These are phyloP conservation scores for Apodemia mormo DNA, from an alignment of 2,888 invertebrate species.

Conservation along the genomic window DNA sequence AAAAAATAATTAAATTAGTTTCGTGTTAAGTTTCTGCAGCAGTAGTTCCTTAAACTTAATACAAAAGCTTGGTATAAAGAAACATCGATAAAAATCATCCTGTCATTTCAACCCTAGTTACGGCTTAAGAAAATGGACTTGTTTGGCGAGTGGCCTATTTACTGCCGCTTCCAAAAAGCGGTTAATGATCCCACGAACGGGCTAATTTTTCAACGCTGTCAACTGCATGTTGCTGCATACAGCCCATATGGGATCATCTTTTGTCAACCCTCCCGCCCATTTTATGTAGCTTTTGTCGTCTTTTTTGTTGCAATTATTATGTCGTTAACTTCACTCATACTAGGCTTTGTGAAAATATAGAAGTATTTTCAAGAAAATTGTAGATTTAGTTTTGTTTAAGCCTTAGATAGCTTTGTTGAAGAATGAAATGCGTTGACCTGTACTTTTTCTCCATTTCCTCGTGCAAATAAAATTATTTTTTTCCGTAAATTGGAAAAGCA, in stretches of 20 bases:
- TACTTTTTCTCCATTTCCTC: too few species aligned
- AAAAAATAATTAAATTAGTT: too few species aligned
- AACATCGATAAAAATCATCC: slow-evolving; percentile 12
- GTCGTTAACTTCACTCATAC: slow-evolving; percentile 12
- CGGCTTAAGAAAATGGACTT: slow-evolving; percentile 1
- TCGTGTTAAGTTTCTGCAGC: too few species aligned
- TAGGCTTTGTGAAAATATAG: neutral
- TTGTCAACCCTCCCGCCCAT: slow-evolving; percentile 20
- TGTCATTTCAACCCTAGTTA: slow-evolving; percentile 2
- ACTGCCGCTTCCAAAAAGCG: slow-evolving; percentile 28
- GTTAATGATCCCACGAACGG: slow-evolving; percentile 29
- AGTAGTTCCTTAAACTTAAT: neutral
- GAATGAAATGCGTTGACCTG: too few species aligned
- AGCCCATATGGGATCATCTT: slow-evolving; percentile 28
- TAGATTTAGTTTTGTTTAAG: neutral
- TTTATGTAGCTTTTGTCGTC: slow-evolving; percentile 22
- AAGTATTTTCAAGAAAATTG: neutral
- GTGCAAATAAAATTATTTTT: too few species aligned
- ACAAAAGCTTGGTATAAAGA: neutral
- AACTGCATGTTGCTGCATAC: slow-evolving; percentile 35
- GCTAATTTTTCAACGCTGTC: slow-evolving; percentile 38
- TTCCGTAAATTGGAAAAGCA: too few species aligned
- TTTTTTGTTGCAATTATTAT: slow-evolving; percentile 12
- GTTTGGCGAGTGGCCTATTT: slow-evolving; percentile 24
- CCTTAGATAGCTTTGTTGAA: too few species aligned